phyloP scores from a whole-genome alignment of 1,140 invertebrate genomes.

The Bombus difficillimus region DNA sequence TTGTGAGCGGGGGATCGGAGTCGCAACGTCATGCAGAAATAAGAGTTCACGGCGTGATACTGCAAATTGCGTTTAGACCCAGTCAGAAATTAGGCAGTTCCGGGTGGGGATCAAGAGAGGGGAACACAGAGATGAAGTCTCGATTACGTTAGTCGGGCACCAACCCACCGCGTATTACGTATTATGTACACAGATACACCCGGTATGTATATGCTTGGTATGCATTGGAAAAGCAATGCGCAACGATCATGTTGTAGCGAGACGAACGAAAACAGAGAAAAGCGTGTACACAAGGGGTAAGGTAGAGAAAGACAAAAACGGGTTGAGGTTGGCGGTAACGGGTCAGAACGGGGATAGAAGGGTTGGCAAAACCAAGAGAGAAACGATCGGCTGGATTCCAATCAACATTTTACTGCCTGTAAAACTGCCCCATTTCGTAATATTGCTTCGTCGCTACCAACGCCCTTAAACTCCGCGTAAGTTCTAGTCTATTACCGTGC shows the following conservation, averaged over 20 bases:
- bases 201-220: conserved; percentile 52
- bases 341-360: conserved; percentile 37
- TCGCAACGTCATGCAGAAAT: not conserved
- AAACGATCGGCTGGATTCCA: conserved; percentile 68
- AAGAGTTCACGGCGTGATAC: conserved; percentile 3
- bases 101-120: not conserved
- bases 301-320: not conserved
- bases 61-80: conserved; percentile 29
- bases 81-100: conserved; percentile 20
- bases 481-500: conserved; percentile 65
- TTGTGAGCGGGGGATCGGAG: not conserved
- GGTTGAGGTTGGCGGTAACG: conserved; percentile 40
- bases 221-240: conserved; percentile 59
- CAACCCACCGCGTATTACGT: conserved; percentile 18
- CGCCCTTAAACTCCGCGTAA: conserved; percentile 64
- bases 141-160: conserved; percentile 60
- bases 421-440: conserved; percentile 72
- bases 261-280: not conserved
- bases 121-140: conserved; percentile 1
- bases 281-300: not conserved
- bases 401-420: conserved; percentile 76
- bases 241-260: conserved; percentile 39
- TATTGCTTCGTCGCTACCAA: conserved; percentile 65
- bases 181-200: conserved; percentile 56
- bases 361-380: conserved; percentile 47